Evolutionary conservation across 2,888 invertebrate species (phyloP), one percentile per base, ranked within the genome.

Genomic region (Drosophila niveifrons): DNA sequence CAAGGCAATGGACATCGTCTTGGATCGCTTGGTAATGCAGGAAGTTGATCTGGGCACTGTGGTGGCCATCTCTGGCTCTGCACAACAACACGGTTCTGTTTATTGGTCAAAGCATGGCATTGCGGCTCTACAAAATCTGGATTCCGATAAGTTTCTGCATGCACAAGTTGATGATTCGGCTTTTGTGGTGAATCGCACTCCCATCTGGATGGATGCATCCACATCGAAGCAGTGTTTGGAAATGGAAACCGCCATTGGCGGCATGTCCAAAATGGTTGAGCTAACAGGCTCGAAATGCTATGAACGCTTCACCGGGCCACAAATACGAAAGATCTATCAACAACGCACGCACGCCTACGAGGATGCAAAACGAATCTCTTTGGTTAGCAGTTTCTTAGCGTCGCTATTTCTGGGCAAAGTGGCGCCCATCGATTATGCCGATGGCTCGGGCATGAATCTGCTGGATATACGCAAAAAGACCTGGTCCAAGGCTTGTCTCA

Each of bases 51-150:
- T 98, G 88, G 94, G 95, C 17, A 95, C 94, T 73, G 95, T 99
- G n/a, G 94, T 94, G 0, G 96, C 97, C 0, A 93, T 99, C 64
- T 97, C 98, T 11, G 99, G 98, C 0, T 96, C 97, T 72, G 98
- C 96, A 2, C 98, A 99, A 97, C 99, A 99, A 96, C 99, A 99
- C 92, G 99, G 99, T 0, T 98, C 98, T 46, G 96, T 99, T 0
- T 99, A 97, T 93, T 99, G 99, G 99, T 95, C 95, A 50, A 95
- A 94, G 71, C 96, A 96, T 11, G 95, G 97, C 0, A 94, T 95
- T 59, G 85, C 94, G 11, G 94, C 94, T 0, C 93, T 99, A 15
- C 91, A 93, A 58, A 94, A 93, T 48, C 93, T 98, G 28, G 94
- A 96, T 57, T 93, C 97, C 0, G 94, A 95, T 8, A 95, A 95